Evolutionary conservation across 2,888 invertebrate species (phyloP), one percentile per base, ranked within the genome.

Genomic region (Timema cristinae): DNA sequence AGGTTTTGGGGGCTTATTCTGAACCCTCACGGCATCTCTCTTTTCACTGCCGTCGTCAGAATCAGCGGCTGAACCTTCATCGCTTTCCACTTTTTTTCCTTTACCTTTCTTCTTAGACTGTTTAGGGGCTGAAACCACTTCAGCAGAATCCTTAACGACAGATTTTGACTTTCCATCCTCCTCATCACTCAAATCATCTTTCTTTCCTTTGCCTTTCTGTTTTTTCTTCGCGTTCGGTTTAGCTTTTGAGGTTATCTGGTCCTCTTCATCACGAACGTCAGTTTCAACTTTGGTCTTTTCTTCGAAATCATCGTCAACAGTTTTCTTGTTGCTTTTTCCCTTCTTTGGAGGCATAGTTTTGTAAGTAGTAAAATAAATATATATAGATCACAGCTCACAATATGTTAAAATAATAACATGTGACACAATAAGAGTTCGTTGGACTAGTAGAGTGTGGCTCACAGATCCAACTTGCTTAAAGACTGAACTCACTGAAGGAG

Each of bases 41-140:
- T 77, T 74, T n/a, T 73, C 73, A 49, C 76, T 75, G 61, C 71
- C 73, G 47, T 75, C 75, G 16, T 75, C 77, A 7, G 74, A 73
- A 15, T 75, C 75, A 73, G 32, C 47, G 66, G 70, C 71, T 69
- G 72, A 74, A 68, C n/a, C 70, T 66, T 67, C 72, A 10, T 69
- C 71, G 66, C 72, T 69, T 48, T 67, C 69, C 50, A 71, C 73
- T 10, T 59, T 63, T 7, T 63, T 63, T 5, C 63, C 63, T 63
- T 63, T 63, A 32, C 32, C 63, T 77, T 86, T 86, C 77, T 85
- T 86, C 2, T 79, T 79, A 10, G 80, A 82, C 51, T 84, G 81
- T 78, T 84, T 83, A 5, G 81, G 74, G 78, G 78, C 54, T n/a
- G 74, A 68, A 56, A 76, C 74, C 7, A 75, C 76, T 13, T 77